Percentiles rank a stretch among this genome's conserved stretches.
phyloP scores from a whole-genome alignment of 2,797 vertebrate species.

The Odontamblyopus rebecca region DNA sequence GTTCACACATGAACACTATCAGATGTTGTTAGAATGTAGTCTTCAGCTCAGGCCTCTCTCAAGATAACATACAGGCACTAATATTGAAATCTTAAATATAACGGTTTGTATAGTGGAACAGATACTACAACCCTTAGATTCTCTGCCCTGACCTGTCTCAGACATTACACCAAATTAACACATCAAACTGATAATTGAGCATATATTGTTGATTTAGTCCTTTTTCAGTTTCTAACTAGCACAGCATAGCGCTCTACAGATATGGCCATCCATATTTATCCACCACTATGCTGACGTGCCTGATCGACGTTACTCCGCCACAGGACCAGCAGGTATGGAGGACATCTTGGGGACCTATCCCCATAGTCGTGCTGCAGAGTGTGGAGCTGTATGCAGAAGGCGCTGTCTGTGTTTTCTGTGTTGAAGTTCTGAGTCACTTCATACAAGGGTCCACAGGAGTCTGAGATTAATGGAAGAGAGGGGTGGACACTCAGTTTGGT shows the following conservation, averaged over 20 bases:
- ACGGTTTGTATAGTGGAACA: too few species aligned
- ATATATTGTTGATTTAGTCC: background rate
- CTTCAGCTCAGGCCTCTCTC: too few species aligned
- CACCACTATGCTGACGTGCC: slow-evolving; percentile 31
- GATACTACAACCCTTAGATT: background rate
- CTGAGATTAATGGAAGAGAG: slow-evolving; percentile 41
- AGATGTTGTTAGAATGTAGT: too few species aligned
- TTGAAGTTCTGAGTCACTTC: slow-evolving; percentile 61
- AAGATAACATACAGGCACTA: too few species aligned
- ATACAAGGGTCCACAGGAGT: slow-evolving; percentile 73
- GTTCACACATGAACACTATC: too few species aligned
- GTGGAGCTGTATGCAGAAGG: slow-evolving; percentile 63
- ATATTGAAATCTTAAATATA: too few species aligned
- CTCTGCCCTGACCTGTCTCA: background rate
- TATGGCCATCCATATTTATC: slow-evolving; percentile 20
- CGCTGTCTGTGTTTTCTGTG: background rate
- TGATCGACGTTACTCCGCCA: slow-evolving; percentile 59
- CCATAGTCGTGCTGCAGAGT: slow-evolving; percentile 18
- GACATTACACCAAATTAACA: background rate
- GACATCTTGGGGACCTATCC: slow-evolving; percentile 58
- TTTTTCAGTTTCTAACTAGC: background rate
- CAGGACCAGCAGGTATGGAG: slow-evolving; percentile 70
- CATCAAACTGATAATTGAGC: background rate
- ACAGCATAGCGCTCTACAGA: background rate
- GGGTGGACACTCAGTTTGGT: slow-evolving; percentile 23